Evolutionary conservation across 2,888 invertebrate species (phyloP).

Genomic region (Drosophila anomalata): DNA sequence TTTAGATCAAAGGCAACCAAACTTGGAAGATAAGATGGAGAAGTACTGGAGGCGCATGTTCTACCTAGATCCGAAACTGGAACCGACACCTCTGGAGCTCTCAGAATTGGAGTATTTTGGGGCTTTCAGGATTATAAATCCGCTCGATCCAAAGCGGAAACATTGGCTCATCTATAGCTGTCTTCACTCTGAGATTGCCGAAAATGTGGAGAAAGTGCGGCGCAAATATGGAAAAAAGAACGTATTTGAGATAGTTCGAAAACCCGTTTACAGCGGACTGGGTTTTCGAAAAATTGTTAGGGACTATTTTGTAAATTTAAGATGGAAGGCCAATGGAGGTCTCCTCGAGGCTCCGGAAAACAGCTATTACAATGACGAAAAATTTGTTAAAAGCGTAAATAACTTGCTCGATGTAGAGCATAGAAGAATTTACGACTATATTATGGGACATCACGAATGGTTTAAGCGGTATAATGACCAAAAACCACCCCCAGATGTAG

Average conservation of each 20-base stretch:
- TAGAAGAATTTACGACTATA: slow-evolving; percentile 48
- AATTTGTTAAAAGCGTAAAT: slow-evolving; percentile 41
- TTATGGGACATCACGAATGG: slow-evolving; percentile 42
- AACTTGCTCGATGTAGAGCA: slow-evolving; percentile 46
- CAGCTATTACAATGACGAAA: slow-evolving; percentile 51
- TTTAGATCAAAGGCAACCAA: slow-evolving; percentile 7
- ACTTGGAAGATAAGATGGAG: slow-evolving; percentile 52
- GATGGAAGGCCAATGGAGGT: slow-evolving; percentile 50
- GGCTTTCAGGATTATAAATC: slow-evolving; percentile 48
- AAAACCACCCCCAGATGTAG: slow-evolving; percentile 18
- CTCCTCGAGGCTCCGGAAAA: slow-evolving; percentile 59
- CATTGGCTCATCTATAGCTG: slow-evolving; percentile 58
- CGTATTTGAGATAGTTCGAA: slow-evolving; percentile 54
- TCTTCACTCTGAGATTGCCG: slow-evolving; percentile 25
- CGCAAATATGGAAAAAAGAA: slow-evolving; percentile 64
- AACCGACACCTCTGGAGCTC: slow-evolving; percentile 24
- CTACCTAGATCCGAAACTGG: slow-evolving; percentile 16
- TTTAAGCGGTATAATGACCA: slow-evolving; percentile 29
- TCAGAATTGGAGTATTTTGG: slow-evolving; percentile 59
- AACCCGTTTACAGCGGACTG: slow-evolving; percentile 49
- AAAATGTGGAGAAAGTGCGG: slow-evolving; percentile 42
- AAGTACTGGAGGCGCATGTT: slow-evolving; percentile 49
- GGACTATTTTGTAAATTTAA: slow-evolving; percentile 44
- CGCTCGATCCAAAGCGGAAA: slow-evolving; percentile 42
- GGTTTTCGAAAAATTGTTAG: slow-evolving; percentile 44